A percentile compares a stretch with the other conserved stretches of the same genome.
These are phyloP conservation scores for Yponomeuta malinellus DNA, from an alignment of 2,888 invertebrate genomes.

Conservation along the genomic window DNA sequence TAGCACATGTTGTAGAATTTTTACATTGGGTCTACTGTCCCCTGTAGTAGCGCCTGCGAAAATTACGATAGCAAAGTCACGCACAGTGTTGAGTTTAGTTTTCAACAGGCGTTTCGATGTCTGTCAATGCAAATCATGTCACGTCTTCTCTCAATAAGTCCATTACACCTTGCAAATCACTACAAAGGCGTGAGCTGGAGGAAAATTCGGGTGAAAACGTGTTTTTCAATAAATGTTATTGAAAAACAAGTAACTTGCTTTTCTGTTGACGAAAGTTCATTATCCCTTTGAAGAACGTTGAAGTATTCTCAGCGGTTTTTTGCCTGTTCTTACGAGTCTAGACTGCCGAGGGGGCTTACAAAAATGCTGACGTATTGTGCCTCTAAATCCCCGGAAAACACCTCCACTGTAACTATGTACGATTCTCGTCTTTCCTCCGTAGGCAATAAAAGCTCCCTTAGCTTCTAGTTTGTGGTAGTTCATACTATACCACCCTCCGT, in stretches of 20 bases:
- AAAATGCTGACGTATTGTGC: neutral
- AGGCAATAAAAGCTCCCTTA: neutral
- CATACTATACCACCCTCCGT: neutral
- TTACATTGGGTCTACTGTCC: too few relatives aligned
- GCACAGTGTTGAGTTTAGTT: neutral
- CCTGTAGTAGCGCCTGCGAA: neutral
- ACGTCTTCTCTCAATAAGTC: neutral
- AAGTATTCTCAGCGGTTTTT: conserved; percentile 1
- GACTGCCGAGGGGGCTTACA: neutral
- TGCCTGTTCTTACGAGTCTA: neutral
- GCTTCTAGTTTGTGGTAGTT: neutral
- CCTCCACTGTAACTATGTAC: neutral
- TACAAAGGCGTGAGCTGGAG: neutral
- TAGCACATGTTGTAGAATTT: too few relatives aligned
- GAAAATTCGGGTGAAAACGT: neutral
- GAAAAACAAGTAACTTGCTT: neutral
- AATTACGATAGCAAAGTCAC: neutral
- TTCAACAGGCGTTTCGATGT: neutral
- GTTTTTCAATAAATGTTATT: neutral
- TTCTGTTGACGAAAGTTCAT: neutral
- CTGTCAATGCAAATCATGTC: neutral
- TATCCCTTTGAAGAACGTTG: neutral
- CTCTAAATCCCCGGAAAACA: neutral
- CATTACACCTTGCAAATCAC: neutral
- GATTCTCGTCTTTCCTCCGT: neutral